These are phyloP conservation scores for Coryphaenoides rupestris DNA, from an alignment of 2,113 vertebrate species.

Conservation along the genomic window DNA sequence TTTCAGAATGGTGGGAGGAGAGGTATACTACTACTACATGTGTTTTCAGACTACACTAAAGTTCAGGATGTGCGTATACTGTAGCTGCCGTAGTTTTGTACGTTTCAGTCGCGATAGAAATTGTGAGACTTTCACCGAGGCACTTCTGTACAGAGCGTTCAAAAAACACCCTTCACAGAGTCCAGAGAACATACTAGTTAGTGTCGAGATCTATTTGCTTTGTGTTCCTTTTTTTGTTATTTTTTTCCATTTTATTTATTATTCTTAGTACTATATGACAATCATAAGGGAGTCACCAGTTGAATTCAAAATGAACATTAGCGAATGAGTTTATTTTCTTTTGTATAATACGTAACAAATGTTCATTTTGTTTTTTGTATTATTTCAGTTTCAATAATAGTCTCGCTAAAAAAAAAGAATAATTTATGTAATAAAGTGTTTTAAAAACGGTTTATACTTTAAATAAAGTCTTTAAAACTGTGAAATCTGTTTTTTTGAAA, in stretches of 20 bases:
- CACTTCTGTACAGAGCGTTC: slow-evolving; percentile 97
- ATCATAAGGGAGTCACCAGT: slow-evolving; percentile 97
- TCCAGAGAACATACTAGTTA: slow-evolving; percentile 84
- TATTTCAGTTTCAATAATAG: slow-evolving; percentile 99
- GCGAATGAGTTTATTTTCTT: slow-evolving; percentile 86
- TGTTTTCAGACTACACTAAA: slow-evolving; percentile 94
- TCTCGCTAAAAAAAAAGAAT: slow-evolving; percentile 89
- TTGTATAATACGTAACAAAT: slow-evolving; percentile 99
- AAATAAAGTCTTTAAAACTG: slow-evolving; percentile 99
- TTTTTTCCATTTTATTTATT: slow-evolving; percentile 68
- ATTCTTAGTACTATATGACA: slow-evolving; percentile 98
- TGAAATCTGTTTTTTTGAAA: slow-evolving; percentile 89
- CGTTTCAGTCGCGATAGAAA: slow-evolving; percentile 97
- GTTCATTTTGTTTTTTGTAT: slow-evolving; percentile 98
- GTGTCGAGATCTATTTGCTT: slow-evolving; percentile 88
- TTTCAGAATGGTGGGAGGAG: slow-evolving; percentile 80
- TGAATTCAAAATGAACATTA: slow-evolving; percentile 89
- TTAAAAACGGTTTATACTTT: slow-evolving; percentile 99
- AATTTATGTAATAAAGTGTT: slow-evolving; percentile 99
- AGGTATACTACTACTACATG: slow-evolving; percentile 74
- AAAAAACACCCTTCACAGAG: slow-evolving; percentile 85
- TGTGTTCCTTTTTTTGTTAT: slow-evolving; percentile 52
- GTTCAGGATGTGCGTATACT: slow-evolving; percentile 91
- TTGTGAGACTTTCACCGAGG: slow-evolving; percentile 94
- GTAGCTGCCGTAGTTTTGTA: slow-evolving; percentile 99